Percentiles rank a stretch among this genome's conserved stretches.
Conservation (phyloP, 2,113 vertebrate species). For the Colossoma macropomum region DNA sequence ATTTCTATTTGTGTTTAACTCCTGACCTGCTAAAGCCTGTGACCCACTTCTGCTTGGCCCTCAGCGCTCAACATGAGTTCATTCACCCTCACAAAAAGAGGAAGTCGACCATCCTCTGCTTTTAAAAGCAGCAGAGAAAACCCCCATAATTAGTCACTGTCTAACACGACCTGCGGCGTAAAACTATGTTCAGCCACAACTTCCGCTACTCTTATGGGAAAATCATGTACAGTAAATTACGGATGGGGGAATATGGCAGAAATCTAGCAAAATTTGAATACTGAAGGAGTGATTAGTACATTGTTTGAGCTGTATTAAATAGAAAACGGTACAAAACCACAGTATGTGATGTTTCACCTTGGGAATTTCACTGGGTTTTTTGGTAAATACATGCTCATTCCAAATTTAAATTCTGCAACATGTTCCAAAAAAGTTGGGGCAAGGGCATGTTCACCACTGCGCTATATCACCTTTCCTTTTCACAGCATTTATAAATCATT, state of each 20-base stretch:
- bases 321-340: no score
- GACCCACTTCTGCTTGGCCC: constrained; percentile 22
- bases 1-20: neutral
- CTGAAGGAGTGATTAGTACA: no score
- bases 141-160: neutral
- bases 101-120: neutral
- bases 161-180: neutral
- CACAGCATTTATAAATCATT: no score
- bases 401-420: no score
- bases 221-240: neutral
- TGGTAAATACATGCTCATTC: no score
- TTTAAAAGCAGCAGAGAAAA: neutral
- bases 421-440: no score
- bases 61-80: constrained; percentile 12
- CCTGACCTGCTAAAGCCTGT: constrained; percentile 30
- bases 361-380: no score
- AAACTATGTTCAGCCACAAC: neutral
- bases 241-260: neutral
- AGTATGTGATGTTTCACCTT: no score
- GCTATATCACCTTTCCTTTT: no score
- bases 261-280: neutral
- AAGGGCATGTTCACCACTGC: no score
- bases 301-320: no score
- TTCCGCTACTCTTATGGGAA: neutral
- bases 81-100: constrained; percentile 19